These are phyloP conservation scores for Sarcophaga subvicina DNA, from an alignment of 2,888 invertebrate genomes.

Conservation along the genomic window DNA sequence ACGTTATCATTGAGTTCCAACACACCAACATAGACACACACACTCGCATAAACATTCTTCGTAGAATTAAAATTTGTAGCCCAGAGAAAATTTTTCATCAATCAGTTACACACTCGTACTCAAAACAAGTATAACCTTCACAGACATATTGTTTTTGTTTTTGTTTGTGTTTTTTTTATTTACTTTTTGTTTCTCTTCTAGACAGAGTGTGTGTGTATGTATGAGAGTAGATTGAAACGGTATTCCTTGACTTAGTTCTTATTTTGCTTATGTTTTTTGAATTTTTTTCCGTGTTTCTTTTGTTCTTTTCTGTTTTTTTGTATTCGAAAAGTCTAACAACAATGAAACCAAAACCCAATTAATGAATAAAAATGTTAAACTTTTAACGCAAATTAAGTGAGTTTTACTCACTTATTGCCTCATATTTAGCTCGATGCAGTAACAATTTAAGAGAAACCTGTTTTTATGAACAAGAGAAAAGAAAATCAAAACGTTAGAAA, in stretches of 20 bases:
- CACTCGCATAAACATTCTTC: not conserved
- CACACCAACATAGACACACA: not conserved
- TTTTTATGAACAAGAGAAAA: too few species aligned
- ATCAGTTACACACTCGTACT: constrained; percentile 29
- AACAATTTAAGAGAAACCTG: too few species aligned
- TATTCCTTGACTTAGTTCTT: constrained; percentile 8
- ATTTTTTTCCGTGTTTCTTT: not conserved
- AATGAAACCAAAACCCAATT: constrained; percentile 43
- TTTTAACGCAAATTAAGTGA: constrained; percentile 44
- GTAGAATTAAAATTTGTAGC: not conserved
- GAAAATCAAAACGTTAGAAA: too few species aligned
- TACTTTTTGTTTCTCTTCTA: too few species aligned
- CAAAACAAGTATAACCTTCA: not conserved
- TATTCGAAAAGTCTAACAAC: not conserved
- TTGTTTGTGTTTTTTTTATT: not conserved
- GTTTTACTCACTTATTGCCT: too few species aligned
- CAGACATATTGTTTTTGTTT: constrained; percentile 16
- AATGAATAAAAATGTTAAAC: constrained; percentile 49
- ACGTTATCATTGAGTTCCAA: not conserved
- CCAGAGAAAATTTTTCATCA: constrained; percentile 38
- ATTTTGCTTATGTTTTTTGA: not conserved
- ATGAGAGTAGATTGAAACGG: not conserved
- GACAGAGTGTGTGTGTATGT: not conserved
- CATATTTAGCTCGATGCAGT: too few species aligned
- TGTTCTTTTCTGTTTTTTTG: not conserved